phyloP scores from a whole-genome alignment of 2,113 vertebrate species.

The Pseudorhombus dupliciocellatus region DNA sequence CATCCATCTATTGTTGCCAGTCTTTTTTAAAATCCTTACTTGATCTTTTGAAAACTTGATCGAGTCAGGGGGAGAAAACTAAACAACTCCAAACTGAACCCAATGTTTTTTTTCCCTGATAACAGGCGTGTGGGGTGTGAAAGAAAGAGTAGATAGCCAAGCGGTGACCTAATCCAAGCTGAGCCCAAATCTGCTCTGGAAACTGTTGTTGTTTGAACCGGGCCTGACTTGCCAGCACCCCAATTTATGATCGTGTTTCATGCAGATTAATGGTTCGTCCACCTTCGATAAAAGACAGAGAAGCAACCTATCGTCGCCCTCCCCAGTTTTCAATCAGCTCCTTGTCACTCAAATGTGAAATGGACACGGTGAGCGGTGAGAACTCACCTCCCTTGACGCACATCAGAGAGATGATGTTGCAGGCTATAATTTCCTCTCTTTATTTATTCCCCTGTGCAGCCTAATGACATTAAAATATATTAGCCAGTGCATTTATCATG shows the following conservation, averaged over 20 bases:
- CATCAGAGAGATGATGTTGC: slow-evolving; percentile 38
- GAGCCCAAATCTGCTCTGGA: too few species aligned
- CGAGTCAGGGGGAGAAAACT: too few species aligned
- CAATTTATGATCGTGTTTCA: too few species aligned
- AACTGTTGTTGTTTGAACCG: too few species aligned
- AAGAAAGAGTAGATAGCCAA: too few species aligned
- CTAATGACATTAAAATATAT: slow-evolving; percentile 26
- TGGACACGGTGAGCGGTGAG: slow-evolving; percentile 68
- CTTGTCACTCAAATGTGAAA: slow-evolving; percentile 66
- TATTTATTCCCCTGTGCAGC: slow-evolving; percentile 16
- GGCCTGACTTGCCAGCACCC: too few species aligned
- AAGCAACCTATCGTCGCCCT: not conserved
- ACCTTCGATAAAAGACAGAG: not conserved
- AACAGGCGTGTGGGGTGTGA: too few species aligned
- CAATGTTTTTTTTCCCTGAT: too few species aligned
- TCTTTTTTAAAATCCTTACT: not conserved
- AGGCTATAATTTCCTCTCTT: slow-evolving; percentile 33
- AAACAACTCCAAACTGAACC: too few species aligned
- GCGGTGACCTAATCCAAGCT: too few species aligned
- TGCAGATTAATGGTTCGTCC: too few species aligned
- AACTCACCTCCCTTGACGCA: slow-evolving; percentile 54
- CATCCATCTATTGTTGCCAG: not conserved
- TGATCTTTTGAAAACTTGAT: too few species aligned
- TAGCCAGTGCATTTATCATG: slow-evolving; percentile 6
- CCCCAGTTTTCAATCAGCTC: not conserved